Evolutionary conservation across 2,113 vertebrate genomes (phyloP), one percentile per base, ranked within the genome.

Genomic region (Polypterus bichir): DNA sequence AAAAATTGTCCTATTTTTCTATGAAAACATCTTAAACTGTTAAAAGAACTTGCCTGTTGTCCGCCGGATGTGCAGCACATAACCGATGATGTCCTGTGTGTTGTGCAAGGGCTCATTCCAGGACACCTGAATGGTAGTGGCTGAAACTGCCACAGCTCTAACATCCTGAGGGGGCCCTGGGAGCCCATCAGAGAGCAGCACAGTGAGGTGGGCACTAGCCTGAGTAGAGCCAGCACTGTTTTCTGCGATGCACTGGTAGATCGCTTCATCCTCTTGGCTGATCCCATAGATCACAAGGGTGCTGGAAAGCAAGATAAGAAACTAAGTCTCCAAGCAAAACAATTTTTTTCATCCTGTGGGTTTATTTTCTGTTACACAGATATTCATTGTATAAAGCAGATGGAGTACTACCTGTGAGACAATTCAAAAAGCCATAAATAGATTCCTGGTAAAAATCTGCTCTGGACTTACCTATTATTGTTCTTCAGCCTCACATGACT

Each of bases 171-270:
- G 95, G 5, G 89, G 83, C 1, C 95, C 91, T 0, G 94, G 96
- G 59, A 99, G 83, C 46, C 94, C 93, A 1, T 98, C 92, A 0
- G 91, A 88, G 93, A 93, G 93, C 10, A 99, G 87, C 62, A 99
- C 96, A 0, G 94, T 96, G 66, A 99, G 89, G 10, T 93, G 85
- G 27, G 96, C 96, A 0, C 96, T 98, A 78, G 95, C 93, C 71
- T 99, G 96, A 0, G 91, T 94, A 55, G 95, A 98, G 61, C 95
- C 96, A 0, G 96, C 96, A 0, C 86, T 97, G 88, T 99, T 99
- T 81, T 97, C 93, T 0, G 95, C 96, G 3, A 97, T 89, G 9
- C 96, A 99, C 71, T 99, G 96, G 82, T 99, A 99, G 79, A 99
- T 98, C 59, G 95, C 96, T 71, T 98, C 96, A 1, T 99, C 95